phyloP scores from a whole-genome alignment of 1,140 invertebrate genomes.

The Tenebrio molitor region DNA sequence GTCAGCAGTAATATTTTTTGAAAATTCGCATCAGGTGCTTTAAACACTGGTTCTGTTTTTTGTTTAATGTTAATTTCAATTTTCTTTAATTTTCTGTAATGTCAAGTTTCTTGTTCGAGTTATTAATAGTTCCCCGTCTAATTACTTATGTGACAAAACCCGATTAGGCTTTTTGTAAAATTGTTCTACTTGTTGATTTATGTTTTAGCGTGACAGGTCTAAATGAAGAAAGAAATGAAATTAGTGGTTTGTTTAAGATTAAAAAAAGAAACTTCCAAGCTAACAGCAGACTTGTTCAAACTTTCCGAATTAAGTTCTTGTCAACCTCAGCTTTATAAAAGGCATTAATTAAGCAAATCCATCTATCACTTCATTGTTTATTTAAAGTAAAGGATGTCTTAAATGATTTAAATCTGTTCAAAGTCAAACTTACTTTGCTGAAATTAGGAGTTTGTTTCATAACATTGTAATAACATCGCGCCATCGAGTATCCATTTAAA shows the following conservation, averaged over 20 bases:
- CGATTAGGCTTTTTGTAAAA: too few relatives aligned
- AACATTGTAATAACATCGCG: not conserved
- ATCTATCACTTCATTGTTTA: conserved; percentile 5
- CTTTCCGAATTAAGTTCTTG: not conserved
- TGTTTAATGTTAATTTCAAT: too few relatives aligned
- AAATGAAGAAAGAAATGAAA: not conserved
- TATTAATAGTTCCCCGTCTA: too few relatives aligned
- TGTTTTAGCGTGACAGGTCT: not conserved
- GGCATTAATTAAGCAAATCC: not conserved
- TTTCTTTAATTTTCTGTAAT: too few relatives aligned
- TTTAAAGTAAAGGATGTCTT: not conserved
- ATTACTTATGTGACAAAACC: too few relatives aligned
- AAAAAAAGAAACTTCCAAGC: not conserved
- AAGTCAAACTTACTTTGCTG: not conserved
- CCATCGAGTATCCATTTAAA: conserved; percentile 11
- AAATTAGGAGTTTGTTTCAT: not conserved
- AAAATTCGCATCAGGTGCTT: too few relatives aligned
- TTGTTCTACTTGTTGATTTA: too few relatives aligned
- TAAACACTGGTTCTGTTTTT: too few relatives aligned
- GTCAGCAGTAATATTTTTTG: too few relatives aligned
- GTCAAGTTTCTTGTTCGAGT: too few relatives aligned
- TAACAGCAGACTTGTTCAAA: not conserved
- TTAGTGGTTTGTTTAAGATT: not conserved
- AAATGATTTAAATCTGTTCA: not conserved
- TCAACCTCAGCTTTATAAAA: not conserved